Percentiles rank a stretch among this genome's conserved stretches.
Conservation (phyloP, 2,888 invertebrate genomes). For the Smittia sp. region DNA sequence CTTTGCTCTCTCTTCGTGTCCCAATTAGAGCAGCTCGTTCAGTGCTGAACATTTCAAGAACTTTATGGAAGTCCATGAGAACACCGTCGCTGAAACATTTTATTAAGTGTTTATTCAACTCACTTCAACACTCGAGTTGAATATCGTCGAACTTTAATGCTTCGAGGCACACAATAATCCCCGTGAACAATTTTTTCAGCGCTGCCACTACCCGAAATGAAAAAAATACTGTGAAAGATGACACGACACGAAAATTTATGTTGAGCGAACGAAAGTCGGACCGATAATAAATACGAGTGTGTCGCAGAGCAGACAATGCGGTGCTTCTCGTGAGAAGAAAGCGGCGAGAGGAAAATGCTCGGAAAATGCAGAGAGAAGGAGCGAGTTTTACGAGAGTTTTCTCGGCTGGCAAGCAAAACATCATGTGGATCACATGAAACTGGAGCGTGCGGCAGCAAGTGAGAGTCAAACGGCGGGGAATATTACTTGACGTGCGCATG, state of each 20-base stretch:
- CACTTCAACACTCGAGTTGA: neutral
- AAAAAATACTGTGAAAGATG: conserved; percentile 23
- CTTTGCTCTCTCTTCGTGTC: neutral
- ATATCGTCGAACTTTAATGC: neutral
- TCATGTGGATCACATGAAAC: neutral
- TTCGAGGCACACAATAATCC: neutral
- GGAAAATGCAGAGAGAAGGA: neutral
- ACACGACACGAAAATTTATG: conserved; percentile 37
- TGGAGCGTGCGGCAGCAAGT: neutral
- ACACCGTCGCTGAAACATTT: neutral
- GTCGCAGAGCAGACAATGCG: conserved; percentile 21
- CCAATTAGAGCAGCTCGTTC: neutral
- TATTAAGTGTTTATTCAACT: neutral
- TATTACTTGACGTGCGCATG: conserved; percentile 30
- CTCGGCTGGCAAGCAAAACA: neutral
- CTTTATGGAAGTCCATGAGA: neutral
- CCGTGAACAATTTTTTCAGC: conserved; percentile 15
- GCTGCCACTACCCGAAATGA: conserved; percentile 28
- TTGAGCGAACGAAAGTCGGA: conserved; percentile 33
- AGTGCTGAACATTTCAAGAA: neutral
- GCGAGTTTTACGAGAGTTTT: conserved; percentile 18
- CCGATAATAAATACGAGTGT: conserved; percentile 39
- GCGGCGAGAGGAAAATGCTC: neutral
- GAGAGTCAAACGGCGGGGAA: conserved; percentile 29
- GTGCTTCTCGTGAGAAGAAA: conserved; percentile 4